Evolutionary conservation across 2,113 vertebrate species (phyloP).

Genomic region (Apaloderma vittatum): DNA sequence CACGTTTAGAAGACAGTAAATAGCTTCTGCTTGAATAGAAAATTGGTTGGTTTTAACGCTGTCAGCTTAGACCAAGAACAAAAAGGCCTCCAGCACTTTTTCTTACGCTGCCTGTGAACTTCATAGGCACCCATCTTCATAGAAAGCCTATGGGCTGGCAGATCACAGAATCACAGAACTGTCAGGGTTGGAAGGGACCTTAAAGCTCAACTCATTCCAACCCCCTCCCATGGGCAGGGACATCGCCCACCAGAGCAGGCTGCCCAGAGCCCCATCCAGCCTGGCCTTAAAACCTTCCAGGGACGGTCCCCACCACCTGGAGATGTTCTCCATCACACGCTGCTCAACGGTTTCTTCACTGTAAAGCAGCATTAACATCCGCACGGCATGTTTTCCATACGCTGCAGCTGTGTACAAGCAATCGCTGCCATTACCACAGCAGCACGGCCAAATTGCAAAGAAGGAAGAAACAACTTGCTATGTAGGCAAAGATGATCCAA

Average conservation of each 20-base stretch:
- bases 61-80: background rate
- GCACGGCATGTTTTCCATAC: background rate
- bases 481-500: background rate
- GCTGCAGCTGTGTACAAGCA: background rate
- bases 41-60: background rate
- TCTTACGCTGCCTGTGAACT: background rate
- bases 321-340: background rate
- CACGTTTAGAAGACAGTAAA: background rate
- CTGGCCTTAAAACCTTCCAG: too few species aligned
- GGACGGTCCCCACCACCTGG: background rate
- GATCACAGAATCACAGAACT: background rate
- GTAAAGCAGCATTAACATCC: background rate
- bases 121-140: accelerated
- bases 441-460: background rate
- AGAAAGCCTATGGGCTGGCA: background rate
- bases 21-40: background rate
- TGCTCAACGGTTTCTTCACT: background rate
- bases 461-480: background rate
- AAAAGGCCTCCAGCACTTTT: background rate
- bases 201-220: too few species aligned
- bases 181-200: too few species aligned
- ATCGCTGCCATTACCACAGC: background rate
- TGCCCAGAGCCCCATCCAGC: too few species aligned
- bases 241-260: too few species aligned
- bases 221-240: too few species aligned